Percentiles rank a stretch among this genome's conserved stretches.
These are phyloP conservation scores for Mormyrus iriodes DNA, from an alignment of 2,113 vertebrate genomes.

Conservation along the genomic window DNA sequence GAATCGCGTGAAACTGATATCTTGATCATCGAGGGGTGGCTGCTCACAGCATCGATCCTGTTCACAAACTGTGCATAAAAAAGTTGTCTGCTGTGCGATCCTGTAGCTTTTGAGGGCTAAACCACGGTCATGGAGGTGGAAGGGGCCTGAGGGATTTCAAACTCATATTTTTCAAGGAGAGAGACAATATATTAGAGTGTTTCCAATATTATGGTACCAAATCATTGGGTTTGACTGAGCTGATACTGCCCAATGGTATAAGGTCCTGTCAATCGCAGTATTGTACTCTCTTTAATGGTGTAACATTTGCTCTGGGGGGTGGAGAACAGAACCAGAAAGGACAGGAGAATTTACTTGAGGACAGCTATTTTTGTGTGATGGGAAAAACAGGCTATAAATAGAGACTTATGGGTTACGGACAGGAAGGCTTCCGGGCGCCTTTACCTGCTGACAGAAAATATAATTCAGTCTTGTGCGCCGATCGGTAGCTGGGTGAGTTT, in stretches of 20 bases:
- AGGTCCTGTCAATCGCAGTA: not conserved
- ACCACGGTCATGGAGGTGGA: not conserved
- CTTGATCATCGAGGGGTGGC: not conserved
- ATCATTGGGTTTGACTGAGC: not conserved
- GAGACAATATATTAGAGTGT: not conserved
- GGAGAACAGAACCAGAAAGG: not conserved
- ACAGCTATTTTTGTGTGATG: not conserved
- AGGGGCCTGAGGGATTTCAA: not conserved
- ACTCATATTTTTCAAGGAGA: no score
- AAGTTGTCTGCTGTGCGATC: not conserved
- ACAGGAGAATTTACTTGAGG: not conserved
- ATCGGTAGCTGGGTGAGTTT: not conserved
- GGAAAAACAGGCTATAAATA: not conserved
- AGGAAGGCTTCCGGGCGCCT: not conserved
- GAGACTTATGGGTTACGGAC: not conserved
- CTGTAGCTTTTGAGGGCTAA: constrained; percentile 2
- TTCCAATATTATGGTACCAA: not conserved
- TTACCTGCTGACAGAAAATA: not conserved
- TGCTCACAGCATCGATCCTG: not conserved
- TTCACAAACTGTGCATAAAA: not conserved
- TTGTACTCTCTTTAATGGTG: not conserved
- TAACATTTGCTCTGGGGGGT: not conserved
- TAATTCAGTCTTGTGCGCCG: not conserved
- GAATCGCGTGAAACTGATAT: not conserved
- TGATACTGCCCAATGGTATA: not conserved